phyloP scores from a whole-genome alignment of 2,113 vertebrate species.

The Hippocampus zosterae region DNA sequence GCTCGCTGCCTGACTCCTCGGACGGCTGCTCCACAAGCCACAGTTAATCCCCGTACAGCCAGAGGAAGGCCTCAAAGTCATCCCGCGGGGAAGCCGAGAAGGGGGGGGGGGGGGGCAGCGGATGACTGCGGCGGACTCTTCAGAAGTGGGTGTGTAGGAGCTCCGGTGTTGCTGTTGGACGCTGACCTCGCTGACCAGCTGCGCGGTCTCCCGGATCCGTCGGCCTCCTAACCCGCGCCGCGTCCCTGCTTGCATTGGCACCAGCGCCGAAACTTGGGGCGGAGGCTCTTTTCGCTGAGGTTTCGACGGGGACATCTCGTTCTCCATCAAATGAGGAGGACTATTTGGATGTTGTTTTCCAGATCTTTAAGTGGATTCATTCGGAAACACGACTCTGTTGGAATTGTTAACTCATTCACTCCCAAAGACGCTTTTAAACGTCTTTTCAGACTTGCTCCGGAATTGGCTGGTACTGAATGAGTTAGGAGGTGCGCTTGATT shows the following conservation, averaged over 20 bases:
- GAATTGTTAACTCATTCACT: no score
- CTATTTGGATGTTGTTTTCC: not conserved
- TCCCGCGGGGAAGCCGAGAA: slow-evolving; percentile 30
- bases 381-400: not conserved
- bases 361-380: not conserved
- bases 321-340: not conserved
- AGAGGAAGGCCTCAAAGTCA: slow-evolving; percentile 41
- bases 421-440: no score
- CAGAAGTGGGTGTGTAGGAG: slow-evolving; percentile 22
- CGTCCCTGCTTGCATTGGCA: slow-evolving; percentile 16
- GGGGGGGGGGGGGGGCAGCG: slow-evolving; percentile 17
- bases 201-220: slow-evolving; percentile 10
- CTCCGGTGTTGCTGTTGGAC: slow-evolving; percentile 36
- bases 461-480: no score
- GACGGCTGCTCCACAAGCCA: slow-evolving; percentile 40
- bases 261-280: slow-evolving; percentile 5
- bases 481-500: not conserved
- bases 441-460: no score
- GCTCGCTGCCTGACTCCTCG: slow-evolving; percentile 32
- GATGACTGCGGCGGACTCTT: slow-evolving; percentile 21
- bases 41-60: slow-evolving; percentile 39
- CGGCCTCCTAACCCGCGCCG: slow-evolving; percentile 14
- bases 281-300: slow-evolving; percentile 3
- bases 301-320: slow-evolving; percentile 2
- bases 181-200: slow-evolving; percentile 28